phyloP scores from a whole-genome alignment of 1,140 invertebrate genomes.

The Calephelis nemesis region DNA sequence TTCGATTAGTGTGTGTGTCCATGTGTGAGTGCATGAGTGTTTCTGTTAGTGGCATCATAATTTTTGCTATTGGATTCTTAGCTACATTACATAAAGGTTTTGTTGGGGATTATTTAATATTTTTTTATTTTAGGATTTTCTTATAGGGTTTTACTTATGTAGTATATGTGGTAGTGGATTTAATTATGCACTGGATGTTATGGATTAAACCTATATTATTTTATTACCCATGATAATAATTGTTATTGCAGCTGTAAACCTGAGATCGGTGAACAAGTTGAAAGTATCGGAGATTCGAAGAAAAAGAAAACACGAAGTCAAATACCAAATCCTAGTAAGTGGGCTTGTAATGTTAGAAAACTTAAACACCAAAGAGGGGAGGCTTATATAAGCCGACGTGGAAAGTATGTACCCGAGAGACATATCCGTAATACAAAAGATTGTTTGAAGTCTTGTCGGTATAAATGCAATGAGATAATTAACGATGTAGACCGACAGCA shows the following conservation, averaged over 20 bases:
- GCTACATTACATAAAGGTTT: too few relatives aligned
- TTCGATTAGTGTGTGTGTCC: too few relatives aligned
- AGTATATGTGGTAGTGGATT: too few relatives aligned
- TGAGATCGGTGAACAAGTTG: conserved; percentile 32
- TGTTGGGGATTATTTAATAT: too few relatives aligned
- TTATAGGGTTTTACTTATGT: too few relatives aligned
- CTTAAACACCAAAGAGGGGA: conserved; percentile 65
- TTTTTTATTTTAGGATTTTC: too few relatives aligned
- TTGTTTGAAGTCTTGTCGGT: conserved; percentile 61
- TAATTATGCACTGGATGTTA: too few relatives aligned
- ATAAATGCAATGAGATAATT: conserved; percentile 62
- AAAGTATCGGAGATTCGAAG: conserved; percentile 28
- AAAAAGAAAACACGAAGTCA: conserved; percentile 45
- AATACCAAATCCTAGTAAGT: conserved; percentile 54
- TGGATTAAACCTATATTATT: too few relatives aligned
- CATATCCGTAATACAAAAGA: conserved; percentile 60
- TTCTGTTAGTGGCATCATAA: too few relatives aligned
- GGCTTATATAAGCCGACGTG: conserved; percentile 64
- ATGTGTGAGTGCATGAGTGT: too few relatives aligned
- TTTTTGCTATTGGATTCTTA: too few relatives aligned
- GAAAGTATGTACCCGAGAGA: conserved; percentile 63
- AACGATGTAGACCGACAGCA: conserved; percentile 60
- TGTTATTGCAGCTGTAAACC: conserved; percentile 48
- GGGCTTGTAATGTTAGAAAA: conserved; percentile 67
- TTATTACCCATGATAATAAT: too few relatives aligned